A percentile compares a stretch with the other conserved stretches of the same genome.
These are phyloP conservation scores for Cataglyphis cursor DNA, from an alignment of 2,888 invertebrate species.

Conservation along the genomic window DNA sequence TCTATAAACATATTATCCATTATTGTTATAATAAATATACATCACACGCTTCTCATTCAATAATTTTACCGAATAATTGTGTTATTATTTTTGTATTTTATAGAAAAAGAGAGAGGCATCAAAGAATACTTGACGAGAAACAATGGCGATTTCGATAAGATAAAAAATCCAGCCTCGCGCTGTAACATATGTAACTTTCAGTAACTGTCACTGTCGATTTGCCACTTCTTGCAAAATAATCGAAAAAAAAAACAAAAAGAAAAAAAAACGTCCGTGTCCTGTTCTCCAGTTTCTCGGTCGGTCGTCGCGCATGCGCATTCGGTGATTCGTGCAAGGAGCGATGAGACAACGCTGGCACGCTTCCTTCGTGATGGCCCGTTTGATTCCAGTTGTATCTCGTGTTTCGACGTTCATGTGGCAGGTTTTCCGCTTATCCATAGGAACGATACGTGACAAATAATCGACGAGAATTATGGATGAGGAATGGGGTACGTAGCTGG, in stretches of 20 bases:
- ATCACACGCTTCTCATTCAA: not conserved
- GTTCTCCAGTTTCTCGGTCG: constrained; percentile 11
- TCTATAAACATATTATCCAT: not conserved
- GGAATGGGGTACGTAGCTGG: constrained; percentile 90
- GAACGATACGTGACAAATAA: constrained; percentile 45
- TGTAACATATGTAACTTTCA: not conserved
- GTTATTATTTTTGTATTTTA: not conserved
- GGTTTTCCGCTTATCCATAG: constrained; percentile 55
- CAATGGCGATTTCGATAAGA: not conserved
- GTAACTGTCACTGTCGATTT: not conserved
- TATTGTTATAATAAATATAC: not conserved
- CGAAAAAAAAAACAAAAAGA: not conserved
- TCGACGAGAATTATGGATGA: constrained; percentile 88
- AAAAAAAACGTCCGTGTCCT: not conserved
- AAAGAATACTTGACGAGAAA: not conserved
- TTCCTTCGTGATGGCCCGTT: constrained; percentile 81
- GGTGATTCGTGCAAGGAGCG: not conserved
- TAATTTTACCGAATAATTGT: not conserved
- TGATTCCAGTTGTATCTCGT: constrained; percentile 65
- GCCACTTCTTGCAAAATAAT: not conserved
- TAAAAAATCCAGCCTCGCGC: not conserved
- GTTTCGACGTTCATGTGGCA: constrained; percentile 65
- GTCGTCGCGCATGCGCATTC: constrained; percentile 41
- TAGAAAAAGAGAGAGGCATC: not conserved
- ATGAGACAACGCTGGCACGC: constrained; percentile 61